A percentile compares a stretch with the other conserved stretches of the same genome.
These are phyloP conservation scores for Platyscapa corneri DNA, from an alignment of 1,140 invertebrate genomes.

Conservation along the genomic window DNA sequence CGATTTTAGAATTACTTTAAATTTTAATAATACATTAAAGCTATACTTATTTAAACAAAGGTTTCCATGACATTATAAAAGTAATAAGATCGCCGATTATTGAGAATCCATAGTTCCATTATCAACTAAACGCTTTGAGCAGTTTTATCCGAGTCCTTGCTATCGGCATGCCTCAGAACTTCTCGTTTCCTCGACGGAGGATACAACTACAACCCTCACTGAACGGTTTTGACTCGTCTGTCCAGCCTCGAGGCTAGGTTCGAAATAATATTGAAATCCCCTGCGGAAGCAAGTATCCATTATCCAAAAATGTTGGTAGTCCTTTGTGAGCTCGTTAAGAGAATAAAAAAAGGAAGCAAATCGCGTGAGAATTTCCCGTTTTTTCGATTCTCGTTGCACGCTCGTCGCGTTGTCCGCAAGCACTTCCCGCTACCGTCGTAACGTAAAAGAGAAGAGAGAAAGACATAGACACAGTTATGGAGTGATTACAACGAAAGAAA, in stretches of 20 bases:
- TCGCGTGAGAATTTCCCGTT: conserved; percentile 32
- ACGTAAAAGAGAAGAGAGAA: not conserved
- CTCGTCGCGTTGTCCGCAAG: not conserved
- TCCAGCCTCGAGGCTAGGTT: conserved; percentile 5
- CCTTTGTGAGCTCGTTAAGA: not conserved
- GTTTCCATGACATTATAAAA: not conserved
- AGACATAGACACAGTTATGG: no score
- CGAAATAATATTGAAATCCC: not conserved
- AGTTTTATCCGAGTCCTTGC: not conserved
- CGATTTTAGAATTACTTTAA: not conserved
- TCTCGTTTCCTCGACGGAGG: not conserved
- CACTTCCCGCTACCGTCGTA: not conserved
- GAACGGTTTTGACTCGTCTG: not conserved
- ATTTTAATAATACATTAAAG: not conserved
- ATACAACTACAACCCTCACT: not conserved
- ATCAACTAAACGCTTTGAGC: not conserved
- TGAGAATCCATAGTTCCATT: not conserved
- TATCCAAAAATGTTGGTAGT: not conserved
- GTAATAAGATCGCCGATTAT: not conserved
- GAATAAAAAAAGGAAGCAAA: not conserved
- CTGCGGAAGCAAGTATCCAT: not conserved
- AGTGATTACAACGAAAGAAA: not conserved
- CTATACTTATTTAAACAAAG: no score
- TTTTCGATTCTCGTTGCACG: conserved; percentile 21
- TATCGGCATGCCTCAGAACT: not conserved